phyloP scores from a whole-genome alignment of 2,888 invertebrate genomes.

The Pristionchus japonicus region DNA sequence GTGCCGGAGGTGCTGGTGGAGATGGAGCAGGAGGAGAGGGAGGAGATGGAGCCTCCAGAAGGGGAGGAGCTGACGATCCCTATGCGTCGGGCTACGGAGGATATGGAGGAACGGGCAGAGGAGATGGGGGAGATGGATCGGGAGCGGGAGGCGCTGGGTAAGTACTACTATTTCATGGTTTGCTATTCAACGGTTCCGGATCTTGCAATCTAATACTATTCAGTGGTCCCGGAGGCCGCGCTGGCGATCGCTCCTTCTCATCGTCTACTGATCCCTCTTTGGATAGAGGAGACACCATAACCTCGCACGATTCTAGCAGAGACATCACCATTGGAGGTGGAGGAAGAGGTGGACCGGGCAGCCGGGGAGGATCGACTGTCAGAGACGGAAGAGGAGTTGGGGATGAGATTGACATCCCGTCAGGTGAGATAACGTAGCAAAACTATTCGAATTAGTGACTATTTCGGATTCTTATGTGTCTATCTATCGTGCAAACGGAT shows the following conservation, averaged over 20 bases:
- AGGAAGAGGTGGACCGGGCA: conserved; percentile 30
- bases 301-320: conserved; percentile 38
- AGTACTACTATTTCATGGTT: too few species aligned
- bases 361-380: neutral
- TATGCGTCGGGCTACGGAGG: conserved; percentile 43
- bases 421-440: conserved; percentile 26
- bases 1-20: conserved; percentile 6
- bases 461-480: too few species aligned
- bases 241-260: conserved; percentile 15
- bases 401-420: conserved; percentile 38
- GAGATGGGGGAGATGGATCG: neutral
- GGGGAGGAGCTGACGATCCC: conserved; percentile 21
- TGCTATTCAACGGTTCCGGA: too few species aligned
- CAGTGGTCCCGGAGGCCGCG: neutral
- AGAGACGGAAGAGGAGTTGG: conserved; percentile 22
- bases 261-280: conserved; percentile 34
- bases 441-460: too few species aligned
- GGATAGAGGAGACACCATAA: conserved; percentile 43
- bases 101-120: conserved; percentile 26
- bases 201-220: too few species aligned
- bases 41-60: conserved; percentile 20
- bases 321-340: conserved; percentile 44
- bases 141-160: neutral
- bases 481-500: too few species aligned
- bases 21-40: conserved; percentile 28